These are phyloP conservation scores for Drosophila guanche DNA, from an alignment of 1,140 invertebrate species.

Conservation along the genomic window DNA sequence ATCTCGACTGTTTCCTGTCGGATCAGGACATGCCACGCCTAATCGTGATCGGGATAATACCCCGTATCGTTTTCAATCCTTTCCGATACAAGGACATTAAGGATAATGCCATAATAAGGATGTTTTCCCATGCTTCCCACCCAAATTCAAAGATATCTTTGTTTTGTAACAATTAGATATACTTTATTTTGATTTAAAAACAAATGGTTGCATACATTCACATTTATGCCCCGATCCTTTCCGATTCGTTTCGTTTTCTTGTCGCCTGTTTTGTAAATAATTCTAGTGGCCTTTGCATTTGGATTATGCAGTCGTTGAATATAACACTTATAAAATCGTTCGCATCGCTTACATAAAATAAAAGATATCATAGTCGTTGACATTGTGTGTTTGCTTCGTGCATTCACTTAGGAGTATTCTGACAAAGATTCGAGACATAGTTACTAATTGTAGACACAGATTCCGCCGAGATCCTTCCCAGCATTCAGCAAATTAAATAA, in stretches of 20 bases:
- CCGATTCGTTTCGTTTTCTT: slow-evolving; percentile 2
- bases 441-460: slow-evolving; percentile 6
- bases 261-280: slow-evolving; percentile 18
- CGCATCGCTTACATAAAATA: slow-evolving; percentile 44
- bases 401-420: slow-evolving; percentile 49
- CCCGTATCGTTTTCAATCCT: no score
- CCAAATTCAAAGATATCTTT: neutral
- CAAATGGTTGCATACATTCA: slow-evolving; percentile 44
- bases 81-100: no score
- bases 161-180: slow-evolving; percentile 56
- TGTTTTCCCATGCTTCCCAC: no score
- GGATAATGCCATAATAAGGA: no score
- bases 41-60: no score
- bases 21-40: no score
- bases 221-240: slow-evolving; percentile 1
- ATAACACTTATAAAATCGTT: slow-evolving; percentile 52
- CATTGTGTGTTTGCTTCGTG: slow-evolving; percentile 43
- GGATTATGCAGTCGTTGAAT: slow-evolving; percentile 39
- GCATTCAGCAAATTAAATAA: slow-evolving; percentile 38
- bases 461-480: neutral
- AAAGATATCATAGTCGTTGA: slow-evolving; percentile 52
- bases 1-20: no score
- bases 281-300: slow-evolving; percentile 24
- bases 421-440: slow-evolving; percentile 43
- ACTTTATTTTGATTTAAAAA: slow-evolving; percentile 50